Evolutionary conservation across 2,797 vertebrate species (phyloP).

Genomic region (Halcyon smyrnensis): DNA sequence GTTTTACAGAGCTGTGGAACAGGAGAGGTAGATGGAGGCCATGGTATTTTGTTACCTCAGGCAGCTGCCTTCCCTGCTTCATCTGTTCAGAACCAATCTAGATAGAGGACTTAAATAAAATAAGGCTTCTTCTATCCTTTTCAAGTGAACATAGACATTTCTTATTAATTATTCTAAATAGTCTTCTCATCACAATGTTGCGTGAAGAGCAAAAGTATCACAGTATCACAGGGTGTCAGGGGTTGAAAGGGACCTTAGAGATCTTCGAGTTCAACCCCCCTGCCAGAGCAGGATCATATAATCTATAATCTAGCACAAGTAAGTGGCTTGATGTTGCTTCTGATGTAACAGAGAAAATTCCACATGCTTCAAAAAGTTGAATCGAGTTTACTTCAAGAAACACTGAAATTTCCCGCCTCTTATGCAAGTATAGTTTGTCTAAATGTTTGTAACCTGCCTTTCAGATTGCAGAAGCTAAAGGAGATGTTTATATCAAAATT

Average conservation of each 20-base stretch:
- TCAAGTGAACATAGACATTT: neutral
- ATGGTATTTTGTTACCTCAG: neutral
- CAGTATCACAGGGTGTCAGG: too few relatives aligned
- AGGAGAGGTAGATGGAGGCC: neutral
- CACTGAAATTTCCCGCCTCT: neutral
- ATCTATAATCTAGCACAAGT: neutral
- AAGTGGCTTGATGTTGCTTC: neutral
- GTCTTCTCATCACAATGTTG: neutral
- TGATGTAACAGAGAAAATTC: neutral
- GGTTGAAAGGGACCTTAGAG: too few relatives aligned
- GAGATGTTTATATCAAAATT: conserved; percentile 87
- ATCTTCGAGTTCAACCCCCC: too few relatives aligned
- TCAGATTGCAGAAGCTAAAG: conserved; percentile 90
- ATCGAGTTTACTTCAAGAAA: neutral
- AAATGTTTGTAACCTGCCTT: conserved; percentile 61
- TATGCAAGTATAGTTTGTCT: neutral
- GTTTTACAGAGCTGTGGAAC: neutral
- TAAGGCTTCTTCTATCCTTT: neutral
- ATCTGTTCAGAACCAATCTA: neutral
- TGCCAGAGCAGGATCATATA: too few relatives aligned
- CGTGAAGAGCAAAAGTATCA: neutral
- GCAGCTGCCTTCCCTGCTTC: neutral
- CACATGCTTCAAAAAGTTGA: neutral
- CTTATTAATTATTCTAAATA: neutral
- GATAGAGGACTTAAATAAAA: neutral